phyloP scores from a whole-genome alignment of 2,888 invertebrate genomes.

The Hirtodrosophila alboralis region DNA sequence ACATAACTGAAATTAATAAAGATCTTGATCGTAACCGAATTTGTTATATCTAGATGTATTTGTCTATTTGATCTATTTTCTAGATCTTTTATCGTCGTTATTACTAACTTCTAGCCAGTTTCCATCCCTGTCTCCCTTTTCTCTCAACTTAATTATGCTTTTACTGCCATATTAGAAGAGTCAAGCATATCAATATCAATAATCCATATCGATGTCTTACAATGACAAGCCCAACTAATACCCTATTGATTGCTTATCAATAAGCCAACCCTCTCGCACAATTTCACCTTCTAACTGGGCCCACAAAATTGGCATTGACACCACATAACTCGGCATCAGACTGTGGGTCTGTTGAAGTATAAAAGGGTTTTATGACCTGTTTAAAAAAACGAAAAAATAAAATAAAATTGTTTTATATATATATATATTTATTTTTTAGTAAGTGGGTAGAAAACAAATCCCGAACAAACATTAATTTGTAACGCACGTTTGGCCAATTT shows the following conservation, averaged over 20 bases:
- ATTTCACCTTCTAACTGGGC: conserved; percentile 11
- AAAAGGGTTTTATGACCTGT: conserved; percentile 80
- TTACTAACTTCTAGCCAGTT: background rate
- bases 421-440: conserved; percentile 33
- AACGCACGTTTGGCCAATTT: conserved; percentile 81
- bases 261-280: conserved; percentile 44
- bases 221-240: conserved; percentile 75
- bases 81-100: too few species aligned
- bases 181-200: conserved; percentile 58
- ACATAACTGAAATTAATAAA: too few species aligned
- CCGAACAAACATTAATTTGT: conserved; percentile 81
- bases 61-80: too few species aligned
- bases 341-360: conserved; percentile 68
- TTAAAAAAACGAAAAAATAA: conserved; percentile 46
- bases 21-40: too few species aligned
- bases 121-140: background rate
- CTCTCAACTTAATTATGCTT: background rate
- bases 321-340: conserved; percentile 76
- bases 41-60: too few species aligned
- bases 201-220: conserved; percentile 58
- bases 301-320: conserved; percentile 60
- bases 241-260: conserved; percentile 73
- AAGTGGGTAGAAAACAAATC: conserved; percentile 63
- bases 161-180: background rate
- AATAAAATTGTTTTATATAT: conserved; percentile 39